Evolutionary conservation across 1,140 invertebrate species (phyloP).

Genomic region (Euschistus heros): DNA sequence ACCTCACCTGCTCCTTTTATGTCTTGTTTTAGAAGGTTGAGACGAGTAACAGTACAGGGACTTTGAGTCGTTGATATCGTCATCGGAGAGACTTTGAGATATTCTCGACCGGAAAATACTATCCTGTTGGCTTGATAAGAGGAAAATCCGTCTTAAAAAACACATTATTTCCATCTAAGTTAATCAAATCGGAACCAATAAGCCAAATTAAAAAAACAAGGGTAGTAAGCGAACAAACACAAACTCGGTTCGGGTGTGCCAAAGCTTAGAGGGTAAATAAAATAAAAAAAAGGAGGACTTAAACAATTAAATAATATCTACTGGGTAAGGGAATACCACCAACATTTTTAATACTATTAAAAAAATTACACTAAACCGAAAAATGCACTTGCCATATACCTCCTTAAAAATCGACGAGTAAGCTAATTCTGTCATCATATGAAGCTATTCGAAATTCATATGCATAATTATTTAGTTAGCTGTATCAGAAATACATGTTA

Average conservation of each 20-base stretch:
- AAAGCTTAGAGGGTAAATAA: background rate
- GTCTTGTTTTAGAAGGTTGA: conserved; percentile 37
- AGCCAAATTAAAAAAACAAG: conserved; percentile 9
- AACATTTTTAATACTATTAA: too few relatives aligned
- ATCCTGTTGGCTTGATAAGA: conserved; percentile 23
- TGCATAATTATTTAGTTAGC: too few relatives aligned
- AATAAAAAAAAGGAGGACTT: too few relatives aligned
- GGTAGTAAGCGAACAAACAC: conserved; percentile 13
- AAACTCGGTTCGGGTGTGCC: background rate
- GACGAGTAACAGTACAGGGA: conserved; percentile 35
- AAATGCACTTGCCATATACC: too few relatives aligned
- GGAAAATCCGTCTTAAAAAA: conserved; percentile 18
- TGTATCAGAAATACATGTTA: too few relatives aligned
- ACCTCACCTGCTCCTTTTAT: conserved; percentile 47
- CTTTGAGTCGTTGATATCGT: conserved; percentile 25
- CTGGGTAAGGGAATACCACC: too few relatives aligned
- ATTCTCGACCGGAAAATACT: conserved; percentile 26
- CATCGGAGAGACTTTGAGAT: conserved; percentile 28
- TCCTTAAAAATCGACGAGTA: too few relatives aligned
- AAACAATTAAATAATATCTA: too few relatives aligned
- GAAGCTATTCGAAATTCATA: too few relatives aligned
- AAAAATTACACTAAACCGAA: too few relatives aligned
- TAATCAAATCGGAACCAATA: conserved; percentile 13
- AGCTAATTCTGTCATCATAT: too few relatives aligned
- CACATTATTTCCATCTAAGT: conserved; percentile 17